These are phyloP conservation scores for Belonocnema kinseyi DNA, from an alignment of 1,140 invertebrate genomes.

Conservation along the genomic window DNA sequence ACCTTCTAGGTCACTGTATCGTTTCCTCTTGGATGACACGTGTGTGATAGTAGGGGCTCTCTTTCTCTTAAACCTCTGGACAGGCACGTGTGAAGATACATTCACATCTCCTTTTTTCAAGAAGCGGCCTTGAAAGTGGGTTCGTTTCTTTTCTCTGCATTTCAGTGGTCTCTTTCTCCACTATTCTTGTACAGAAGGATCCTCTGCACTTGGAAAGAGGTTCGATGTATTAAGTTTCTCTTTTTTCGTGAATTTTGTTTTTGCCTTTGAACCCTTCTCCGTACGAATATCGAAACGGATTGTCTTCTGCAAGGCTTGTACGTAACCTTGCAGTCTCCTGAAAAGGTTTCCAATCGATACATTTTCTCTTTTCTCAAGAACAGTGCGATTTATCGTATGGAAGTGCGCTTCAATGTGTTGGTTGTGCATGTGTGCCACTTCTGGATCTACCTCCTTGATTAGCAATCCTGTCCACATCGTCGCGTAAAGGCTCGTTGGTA, in stretches of 20 bases:
- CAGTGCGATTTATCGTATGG: constrained; percentile 32
- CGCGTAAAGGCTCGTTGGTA: too few species aligned
- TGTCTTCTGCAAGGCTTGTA: background rate
- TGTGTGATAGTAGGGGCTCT: too few species aligned
- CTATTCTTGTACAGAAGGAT: background rate
- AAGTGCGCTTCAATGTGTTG: constrained; percentile 40
- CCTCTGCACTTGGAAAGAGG: background rate
- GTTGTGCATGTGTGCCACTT: constrained; percentile 39
- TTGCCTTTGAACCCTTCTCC: background rate
- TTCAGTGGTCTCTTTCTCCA: background rate
- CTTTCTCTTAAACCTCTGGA: too few species aligned
- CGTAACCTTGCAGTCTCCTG: background rate
- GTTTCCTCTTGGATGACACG: too few species aligned
- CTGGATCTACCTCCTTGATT: background rate
- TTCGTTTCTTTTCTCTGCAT: background rate
- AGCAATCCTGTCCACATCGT: constrained; percentile 40
- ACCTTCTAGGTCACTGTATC: too few species aligned
- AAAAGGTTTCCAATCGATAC: constrained; percentile 13
- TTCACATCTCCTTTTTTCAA: too few species aligned
- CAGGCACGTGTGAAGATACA: too few species aligned
- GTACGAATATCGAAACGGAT: background rate
- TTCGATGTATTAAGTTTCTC: too few species aligned
- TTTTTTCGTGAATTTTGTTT: background rate
- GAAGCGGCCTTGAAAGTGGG: background rate
- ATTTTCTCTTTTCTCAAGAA: background rate